Evolutionary conservation across 37 sponge, comb jelly and placozoan genomes (phyloP), one percentile per base, ranked within the genome.

Genomic region (Chondrosia reniformis): DNA sequence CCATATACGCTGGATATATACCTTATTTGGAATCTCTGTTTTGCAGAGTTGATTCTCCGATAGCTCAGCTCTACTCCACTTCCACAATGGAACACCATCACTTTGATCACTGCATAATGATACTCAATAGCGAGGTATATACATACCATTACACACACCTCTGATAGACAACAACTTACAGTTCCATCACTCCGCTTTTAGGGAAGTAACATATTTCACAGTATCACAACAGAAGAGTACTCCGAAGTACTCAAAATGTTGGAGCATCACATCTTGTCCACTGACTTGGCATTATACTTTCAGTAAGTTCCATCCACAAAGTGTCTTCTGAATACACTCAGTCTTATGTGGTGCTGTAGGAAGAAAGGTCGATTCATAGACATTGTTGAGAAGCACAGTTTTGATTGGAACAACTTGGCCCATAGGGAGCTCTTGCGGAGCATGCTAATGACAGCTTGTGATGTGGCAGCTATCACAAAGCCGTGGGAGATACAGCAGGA

Each of bases 41-140:
- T 13, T 74, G 13, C 33, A 89, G 86, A 76, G 78, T n/a, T 28
- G 67, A 61, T 28, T 77, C 71, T 76, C 87, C 91, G 13, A 43
- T 97, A 27, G 94, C 94, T 30, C 36, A 84, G 41, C 89, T 97
- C 58, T 97, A 97, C 83, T 72, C 86, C 77, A 97, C 97, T 12
- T 84, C 89, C 43, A 90, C 89, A 17, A 97, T 97, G 97, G 97
- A 97, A 81, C 88, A 93, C 58, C 97, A 97, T 67, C 97, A 97
- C 85, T 93, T 97, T 67, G 89, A 93, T 76, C 94, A 90, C 67
- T 90, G 79, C 80, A 78, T 88, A 38, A 97, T 90, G 94, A 97
- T 97, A 36, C 94, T 93, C 32, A 89, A 93, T 81, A 87, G 92
- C 55, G 66, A 87, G 75, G 91, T 80, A n/a, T 41, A 75, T 71